Base-by-base conservation (phyloP, 1,140 invertebrate genomes). In the Augochlora pura region DNA sequence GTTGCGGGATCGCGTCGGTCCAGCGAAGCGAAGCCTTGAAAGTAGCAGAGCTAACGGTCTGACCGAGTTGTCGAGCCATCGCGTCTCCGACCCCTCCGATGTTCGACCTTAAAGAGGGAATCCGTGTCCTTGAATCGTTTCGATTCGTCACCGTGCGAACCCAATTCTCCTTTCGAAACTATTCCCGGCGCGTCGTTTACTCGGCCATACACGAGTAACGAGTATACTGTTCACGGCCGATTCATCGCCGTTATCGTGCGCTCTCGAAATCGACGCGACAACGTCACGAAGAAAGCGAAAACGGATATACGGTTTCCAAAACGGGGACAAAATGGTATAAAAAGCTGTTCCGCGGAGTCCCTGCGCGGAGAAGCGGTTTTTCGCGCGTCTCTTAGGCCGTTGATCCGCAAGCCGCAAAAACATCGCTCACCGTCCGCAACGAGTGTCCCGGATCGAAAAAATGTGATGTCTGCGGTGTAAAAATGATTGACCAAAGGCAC, bases 81-180 rank as follows among this genome's bases (percentile, higher is more conserved):
- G 46, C 63, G 23, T 66, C 60, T 70, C 39, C 64, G 67, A 67
- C 68, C 65, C 64, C 82, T 84, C 54, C 68, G 77, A 81, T 60
- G 71, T 77, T 86, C 85, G 85, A 87, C 85, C 88, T 88, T 88
- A 85, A 75, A 77, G 74, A 68, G 81, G 79, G 78, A 79, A 77
- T 80, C 39, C 60, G 77, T 86, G 90, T 80, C 90, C 90, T 91
- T 91, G 89, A 76, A 84, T 84, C 80, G 84, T 85, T 89, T 84
- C 73, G 69, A 82, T 82, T 46, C 60, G 21, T 65, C 69, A 54
- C 14, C 70, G 7, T 42, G n/a, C 25, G 64, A 57, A 76, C 71
- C 77, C 73, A 84, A 84, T 81, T 68, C 81, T 23, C 63, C 6
- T 54, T 64, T 64, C 39, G 39, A 81, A 77, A 71, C 42, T 71